These are phyloP conservation scores for Myotis findleyi DNA, from an alignment of 2,797 vertebrate species.

Conservation along the genomic window DNA sequence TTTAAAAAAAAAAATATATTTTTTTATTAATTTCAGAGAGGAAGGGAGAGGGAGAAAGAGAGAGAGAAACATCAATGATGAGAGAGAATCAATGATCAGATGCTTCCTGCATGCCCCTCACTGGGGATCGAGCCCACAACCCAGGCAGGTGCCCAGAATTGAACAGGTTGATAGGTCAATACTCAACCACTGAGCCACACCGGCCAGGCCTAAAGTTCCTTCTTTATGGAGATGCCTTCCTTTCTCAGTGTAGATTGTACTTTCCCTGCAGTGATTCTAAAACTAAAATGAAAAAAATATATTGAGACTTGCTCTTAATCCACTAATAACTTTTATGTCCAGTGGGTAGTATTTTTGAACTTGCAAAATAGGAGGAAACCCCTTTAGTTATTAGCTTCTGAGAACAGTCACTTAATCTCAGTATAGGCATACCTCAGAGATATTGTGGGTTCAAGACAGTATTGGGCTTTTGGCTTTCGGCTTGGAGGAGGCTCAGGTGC, in stretches of 20 bases:
- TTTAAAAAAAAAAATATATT: neutral
- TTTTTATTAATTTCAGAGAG: neutral
- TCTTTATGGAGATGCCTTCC: neutral
- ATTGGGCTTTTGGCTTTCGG: too few species aligned
- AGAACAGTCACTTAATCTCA: slow-evolving; percentile 31
- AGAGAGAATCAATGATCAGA: neutral
- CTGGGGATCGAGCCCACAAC: neutral
- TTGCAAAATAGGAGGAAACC: slow-evolving; percentile 42
- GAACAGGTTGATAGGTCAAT: neutral
- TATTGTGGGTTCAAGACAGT: neutral
- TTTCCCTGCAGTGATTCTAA: slow-evolving; percentile 41
- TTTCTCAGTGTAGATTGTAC: neutral
- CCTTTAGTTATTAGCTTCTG: slow-evolving; percentile 47
- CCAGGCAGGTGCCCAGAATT: neutral
- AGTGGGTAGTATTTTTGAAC: slow-evolving; percentile 29
- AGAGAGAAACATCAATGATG: neutral
- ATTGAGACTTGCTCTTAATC: neutral
- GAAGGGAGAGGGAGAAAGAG: too few species aligned
- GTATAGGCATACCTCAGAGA: neutral
- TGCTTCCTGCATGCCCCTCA: neutral
- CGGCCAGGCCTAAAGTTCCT: neutral
- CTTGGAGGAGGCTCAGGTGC: too few species aligned
- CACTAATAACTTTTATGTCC: slow-evolving; percentile 25
- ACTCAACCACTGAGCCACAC: neutral
- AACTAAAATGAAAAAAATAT: slow-evolving; percentile 3